Evolutionary conservation across 1,140 invertebrate genomes (phyloP), one percentile per base, ranked within the genome.

Genomic region (Panulirus ornatus): DNA sequence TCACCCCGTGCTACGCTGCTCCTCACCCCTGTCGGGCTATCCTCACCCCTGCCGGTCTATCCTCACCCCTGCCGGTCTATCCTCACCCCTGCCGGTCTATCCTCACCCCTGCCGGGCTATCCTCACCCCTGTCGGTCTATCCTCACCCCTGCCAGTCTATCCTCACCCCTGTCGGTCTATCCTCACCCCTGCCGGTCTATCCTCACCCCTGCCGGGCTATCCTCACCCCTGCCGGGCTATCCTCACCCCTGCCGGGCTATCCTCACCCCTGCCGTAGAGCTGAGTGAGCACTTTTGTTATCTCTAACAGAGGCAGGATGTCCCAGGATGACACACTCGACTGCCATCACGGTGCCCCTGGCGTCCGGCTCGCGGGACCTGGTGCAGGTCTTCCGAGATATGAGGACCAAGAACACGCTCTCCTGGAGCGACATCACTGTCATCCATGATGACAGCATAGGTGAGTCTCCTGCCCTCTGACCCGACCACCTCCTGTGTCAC

Each of bases 311-410:
- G 91, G 94, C 95, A 0, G 96, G 97, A 92, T 97, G 97, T 93
- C 96, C 96, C 0, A 94, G 97, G 75, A 93, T 97, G 84, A 96
- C 96, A 0, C 91, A 93, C 0, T 93, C 95, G 36, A 94, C 95
- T 5, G 96, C 96, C 1, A 94, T 97, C n/a, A 96, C 96, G 58
- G 94, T 97, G 40, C 97, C 97, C 0, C 93, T 96, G 76, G 93
- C 96, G 3, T 93, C 94, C 0, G 93, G 94, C 2, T 96, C 96
- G 2, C 94, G 96, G 73, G 97, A 97, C 93, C 93, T 97, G 58
- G 95, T 96, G 0, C 97, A 97, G 94, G 94, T 97, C 6, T 93
- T 97, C 16, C 94, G 97, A 0, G 97, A 97, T 93, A 93, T 97
- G 22, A 95, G 96, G 89, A 95, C 95, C 5, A 94, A 93, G 8